A percentile compares a stretch with the other conserved stretches of the same genome.
phyloP scores from a whole-genome alignment of 2,888 invertebrate genomes.

The Callimorpha dominula region DNA sequence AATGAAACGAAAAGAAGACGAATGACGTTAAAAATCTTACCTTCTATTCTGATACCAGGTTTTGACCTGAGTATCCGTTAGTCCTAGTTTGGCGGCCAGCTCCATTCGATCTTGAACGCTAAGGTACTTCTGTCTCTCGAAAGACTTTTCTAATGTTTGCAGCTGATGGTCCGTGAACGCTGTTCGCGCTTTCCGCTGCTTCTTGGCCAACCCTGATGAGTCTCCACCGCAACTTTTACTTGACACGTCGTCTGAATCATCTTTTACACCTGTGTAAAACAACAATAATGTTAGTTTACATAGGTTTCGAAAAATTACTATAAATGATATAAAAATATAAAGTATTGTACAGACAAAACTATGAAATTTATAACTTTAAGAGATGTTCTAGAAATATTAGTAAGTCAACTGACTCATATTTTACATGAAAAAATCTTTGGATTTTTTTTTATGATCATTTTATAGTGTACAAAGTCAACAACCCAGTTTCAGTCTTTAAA shows the following conservation, averaged over 20 bases:
- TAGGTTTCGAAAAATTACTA: too few relatives aligned
- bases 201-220: conserved; percentile 90
- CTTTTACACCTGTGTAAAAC: conserved; percentile 91
- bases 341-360: too few relatives aligned
- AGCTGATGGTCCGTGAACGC: conserved; percentile 99
- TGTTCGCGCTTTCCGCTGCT: conserved; percentile 98
- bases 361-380: too few relatives aligned
- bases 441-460: not conserved
- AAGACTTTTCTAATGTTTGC: conserved; percentile 98
- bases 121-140: conserved; percentile 98
- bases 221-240: conserved; percentile 84
- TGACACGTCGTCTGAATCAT: conserved; percentile 92
- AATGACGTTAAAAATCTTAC: conserved; percentile 84
- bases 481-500: not conserved
- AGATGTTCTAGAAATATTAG: too few relatives aligned
- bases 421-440: too few relatives aligned
- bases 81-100: conserved; percentile 96
- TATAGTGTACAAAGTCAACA: not conserved
- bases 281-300: not conserved
- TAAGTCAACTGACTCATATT: too few relatives aligned
- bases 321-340: too few relatives aligned
- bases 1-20: not conserved
- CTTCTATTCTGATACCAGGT: conserved; percentile 99
- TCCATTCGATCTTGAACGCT: conserved; percentile 99
- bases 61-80: conserved; percentile 99